Percentiles rank a stretch among this genome's conserved stretches.
Evolutionary conservation across 2,888 invertebrate genomes (phyloP).

Genomic region (Trypoxylon attenuatum): DNA sequence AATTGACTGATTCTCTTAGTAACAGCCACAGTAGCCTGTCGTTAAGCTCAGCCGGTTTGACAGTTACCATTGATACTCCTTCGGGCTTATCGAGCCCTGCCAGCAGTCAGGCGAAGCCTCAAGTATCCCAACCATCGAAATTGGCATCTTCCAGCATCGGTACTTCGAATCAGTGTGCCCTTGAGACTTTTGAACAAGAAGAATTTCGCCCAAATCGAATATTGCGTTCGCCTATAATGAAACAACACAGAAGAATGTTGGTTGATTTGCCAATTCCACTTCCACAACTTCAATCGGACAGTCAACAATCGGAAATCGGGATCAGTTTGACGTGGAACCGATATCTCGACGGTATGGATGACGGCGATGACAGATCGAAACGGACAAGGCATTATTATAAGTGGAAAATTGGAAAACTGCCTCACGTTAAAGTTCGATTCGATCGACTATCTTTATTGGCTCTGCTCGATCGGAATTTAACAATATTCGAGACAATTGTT

Average conservation of each 20-base stretch:
- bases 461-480: slow-evolving; percentile 93
- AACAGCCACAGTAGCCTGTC: slow-evolving; percentile 76
- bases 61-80: slow-evolving; percentile 73
- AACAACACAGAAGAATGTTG: not conserved
- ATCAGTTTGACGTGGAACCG: slow-evolving; percentile 77
- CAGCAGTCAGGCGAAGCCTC: slow-evolving; percentile 60
- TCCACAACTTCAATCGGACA: not conserved
- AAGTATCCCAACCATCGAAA: slow-evolving; percentile 61
- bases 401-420: slow-evolving; percentile 78
- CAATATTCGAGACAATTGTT: slow-evolving; percentile 86
- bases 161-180: slow-evolving; percentile 76
- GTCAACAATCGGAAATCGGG: slow-evolving; percentile 78
- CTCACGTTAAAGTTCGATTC: slow-evolving; percentile 88
- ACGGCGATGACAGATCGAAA: slow-evolving; percentile 77
- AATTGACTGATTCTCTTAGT: slow-evolving; percentile 72
- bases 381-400: slow-evolving; percentile 81
- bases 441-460: slow-evolving; percentile 95
- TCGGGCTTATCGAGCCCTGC: slow-evolving; percentile 65
- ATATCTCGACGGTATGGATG: slow-evolving; percentile 78
- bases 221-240: slow-evolving; percentile 58
- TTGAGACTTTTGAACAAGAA: slow-evolving; percentile 70
- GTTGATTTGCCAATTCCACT: not conserved
- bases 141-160: slow-evolving; percentile 69
- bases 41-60: slow-evolving; percentile 73
- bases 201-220: slow-evolving; percentile 62